Evolutionary conservation across 2,797 vertebrate species (phyloP).

Genomic region (Strix occidentalis): DNA sequence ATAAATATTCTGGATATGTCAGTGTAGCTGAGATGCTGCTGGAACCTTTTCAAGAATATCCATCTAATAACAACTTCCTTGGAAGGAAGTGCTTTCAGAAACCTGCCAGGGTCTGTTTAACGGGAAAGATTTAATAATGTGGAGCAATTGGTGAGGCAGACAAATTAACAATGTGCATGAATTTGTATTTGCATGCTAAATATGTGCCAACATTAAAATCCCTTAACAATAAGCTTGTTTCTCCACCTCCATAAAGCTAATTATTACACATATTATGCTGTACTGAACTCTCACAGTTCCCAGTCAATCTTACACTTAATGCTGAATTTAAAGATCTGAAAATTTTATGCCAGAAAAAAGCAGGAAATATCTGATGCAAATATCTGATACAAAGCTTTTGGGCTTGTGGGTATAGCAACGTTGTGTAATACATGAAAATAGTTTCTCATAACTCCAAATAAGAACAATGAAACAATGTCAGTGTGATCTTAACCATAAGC

Average conservation of each 20-base stretch:
- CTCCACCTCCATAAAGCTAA: not conserved
- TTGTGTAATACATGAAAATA: not conserved
- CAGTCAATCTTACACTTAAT: not conserved
- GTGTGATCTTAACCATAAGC: not conserved
- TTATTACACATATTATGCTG: not conserved
- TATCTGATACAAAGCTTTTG: not conserved
- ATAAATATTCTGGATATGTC: slow-evolving; percentile 17
- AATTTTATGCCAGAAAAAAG: not conserved
- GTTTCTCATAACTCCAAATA: not conserved
- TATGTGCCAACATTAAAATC: slow-evolving; percentile 24
- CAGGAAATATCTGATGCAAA: not conserved
- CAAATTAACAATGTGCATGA: not conserved
- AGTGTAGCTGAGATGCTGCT: not conserved
- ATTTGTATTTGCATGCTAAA: slow-evolving; percentile 19
- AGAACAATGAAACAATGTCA: not conserved
- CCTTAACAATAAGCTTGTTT: not conserved
- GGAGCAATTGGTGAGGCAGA: slow-evolving; percentile 6
- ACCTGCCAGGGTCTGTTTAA: slow-evolving; percentile 6
- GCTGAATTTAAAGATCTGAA: not conserved
- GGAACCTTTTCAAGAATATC: slow-evolving; percentile 11
- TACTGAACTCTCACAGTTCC: not conserved
- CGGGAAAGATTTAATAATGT: not conserved
- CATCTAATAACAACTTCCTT: not conserved
- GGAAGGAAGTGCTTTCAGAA: not conserved
- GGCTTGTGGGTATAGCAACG: not conserved